These are phyloP conservation scores for Nycticryphes semicollaris DNA, from an alignment of 2,113 vertebrate species.

Conservation along the genomic window DNA sequence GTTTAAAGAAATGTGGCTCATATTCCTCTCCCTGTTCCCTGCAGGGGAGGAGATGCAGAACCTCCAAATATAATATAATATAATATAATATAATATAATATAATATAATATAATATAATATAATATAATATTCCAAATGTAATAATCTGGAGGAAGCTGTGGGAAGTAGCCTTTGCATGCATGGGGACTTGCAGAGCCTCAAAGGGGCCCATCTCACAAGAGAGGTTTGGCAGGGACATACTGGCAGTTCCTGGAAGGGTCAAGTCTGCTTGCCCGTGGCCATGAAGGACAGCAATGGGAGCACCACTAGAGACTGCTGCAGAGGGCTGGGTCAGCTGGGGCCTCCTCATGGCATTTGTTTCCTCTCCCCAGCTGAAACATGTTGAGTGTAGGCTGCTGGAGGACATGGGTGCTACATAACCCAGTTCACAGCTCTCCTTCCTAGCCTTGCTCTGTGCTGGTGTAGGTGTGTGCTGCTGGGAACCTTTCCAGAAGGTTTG, in stretches of 20 bases:
- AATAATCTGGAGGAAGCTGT: background rate
- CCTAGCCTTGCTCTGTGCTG: rapidly evolving
- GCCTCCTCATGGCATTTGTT: no score
- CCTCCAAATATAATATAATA: background rate
- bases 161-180: background rate
- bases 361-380: background rate
- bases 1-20: background rate
- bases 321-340: background rate
- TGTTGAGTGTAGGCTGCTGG: background rate
- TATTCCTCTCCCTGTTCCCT: background rate
- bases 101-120: background rate
- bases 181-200: background rate
- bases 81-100: background rate
- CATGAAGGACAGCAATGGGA: background rate
- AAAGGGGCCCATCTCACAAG: background rate
- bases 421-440: background rate
- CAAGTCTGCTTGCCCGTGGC: background rate
- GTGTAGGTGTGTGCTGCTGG: rapidly evolving
- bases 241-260: background rate
- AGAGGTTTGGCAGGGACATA: background rate
- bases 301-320: background rate
- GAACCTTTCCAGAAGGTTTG: background rate
- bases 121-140: background rate
- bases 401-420: rapidly evolving
- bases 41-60: background rate